These are phyloP conservation scores for Rhinogobius similis DNA, from an alignment of 2,113 vertebrate genomes.

Conservation along the genomic window DNA sequence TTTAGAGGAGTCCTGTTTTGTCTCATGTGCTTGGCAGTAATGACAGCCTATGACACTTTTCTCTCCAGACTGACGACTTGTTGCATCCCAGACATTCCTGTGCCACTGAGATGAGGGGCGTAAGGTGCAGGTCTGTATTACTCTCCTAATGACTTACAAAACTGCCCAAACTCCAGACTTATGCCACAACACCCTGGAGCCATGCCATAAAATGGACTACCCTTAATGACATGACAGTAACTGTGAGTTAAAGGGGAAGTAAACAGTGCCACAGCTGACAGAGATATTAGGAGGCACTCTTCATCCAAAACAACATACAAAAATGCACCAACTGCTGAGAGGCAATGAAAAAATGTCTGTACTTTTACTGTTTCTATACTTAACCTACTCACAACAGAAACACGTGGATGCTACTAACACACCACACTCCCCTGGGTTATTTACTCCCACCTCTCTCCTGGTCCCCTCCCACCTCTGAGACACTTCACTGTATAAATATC, in stretches of 20 bases:
- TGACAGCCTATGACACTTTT: slow-evolving; percentile 6
- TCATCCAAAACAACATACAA: slow-evolving; percentile 62
- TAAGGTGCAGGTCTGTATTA: background rate
- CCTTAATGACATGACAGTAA: slow-evolving; percentile 21
- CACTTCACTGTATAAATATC: slow-evolving; percentile 64
- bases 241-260: slow-evolving; percentile 39
- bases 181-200: background rate
- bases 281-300: slow-evolving; percentile 50
- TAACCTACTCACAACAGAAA: slow-evolving; percentile 15
- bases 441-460: slow-evolving; percentile 40
- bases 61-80: slow-evolving; percentile 11
- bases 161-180: background rate
- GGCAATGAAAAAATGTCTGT: slow-evolving; percentile 18
- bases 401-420: slow-evolving; percentile 32
- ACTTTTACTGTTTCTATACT: slow-evolving; percentile 27
- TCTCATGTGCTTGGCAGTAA: slow-evolving; percentile 17
- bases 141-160: background rate
- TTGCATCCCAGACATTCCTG: slow-evolving; percentile 49
- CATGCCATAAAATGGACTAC: slow-evolving; percentile 32
- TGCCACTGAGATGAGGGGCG: slow-evolving; percentile 22
- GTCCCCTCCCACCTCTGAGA: slow-evolving; percentile 55
- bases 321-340: slow-evolving; percentile 36
- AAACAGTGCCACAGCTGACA: slow-evolving; percentile 37
- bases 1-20: background rate
- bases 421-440: slow-evolving; percentile 24